These are phyloP conservation scores for Proterorhinus semilunaris DNA, from an alignment of 2,113 vertebrate genomes.

Conservation along the genomic window DNA sequence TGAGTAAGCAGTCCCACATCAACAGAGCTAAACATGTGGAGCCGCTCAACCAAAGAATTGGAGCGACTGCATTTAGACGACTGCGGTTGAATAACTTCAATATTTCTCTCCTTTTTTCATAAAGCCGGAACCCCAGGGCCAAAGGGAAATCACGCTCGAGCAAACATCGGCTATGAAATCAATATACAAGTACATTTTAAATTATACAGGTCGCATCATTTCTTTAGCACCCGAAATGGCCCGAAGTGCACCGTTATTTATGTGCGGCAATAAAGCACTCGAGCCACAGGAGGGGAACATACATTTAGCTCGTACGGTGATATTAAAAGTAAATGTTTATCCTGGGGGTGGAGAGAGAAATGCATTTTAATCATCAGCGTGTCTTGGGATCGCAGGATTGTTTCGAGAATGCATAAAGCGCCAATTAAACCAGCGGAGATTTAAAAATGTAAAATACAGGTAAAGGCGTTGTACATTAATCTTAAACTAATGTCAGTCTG, in stretches of 20 bases:
- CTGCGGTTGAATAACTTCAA: slow-evolving; percentile 33
- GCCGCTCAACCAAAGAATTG: slow-evolving; percentile 18
- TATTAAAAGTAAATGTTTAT: neutral
- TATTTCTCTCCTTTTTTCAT: slow-evolving; percentile 25
- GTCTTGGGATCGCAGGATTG: neutral
- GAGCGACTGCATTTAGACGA: slow-evolving; percentile 29
- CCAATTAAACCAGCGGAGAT: neutral
- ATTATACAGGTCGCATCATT: slow-evolving; percentile 48
- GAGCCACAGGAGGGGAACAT: neutral
- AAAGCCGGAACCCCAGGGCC: slow-evolving; percentile 14
- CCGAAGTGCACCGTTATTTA: slow-evolving; percentile 28
- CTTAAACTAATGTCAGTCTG: too few relatives aligned
- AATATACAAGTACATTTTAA: slow-evolving; percentile 51
- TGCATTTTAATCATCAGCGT: neutral
- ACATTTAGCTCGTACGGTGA: slow-evolving; percentile 7
- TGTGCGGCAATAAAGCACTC: slow-evolving; percentile 26
- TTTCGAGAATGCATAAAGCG: neutral
- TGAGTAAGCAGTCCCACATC: slow-evolving; percentile 11
- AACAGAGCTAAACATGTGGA: slow-evolving; percentile 22
- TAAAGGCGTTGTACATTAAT: too few relatives aligned
- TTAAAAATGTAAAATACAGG: too few relatives aligned
- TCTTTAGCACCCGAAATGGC: slow-evolving; percentile 45
- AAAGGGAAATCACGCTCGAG: slow-evolving; percentile 46
- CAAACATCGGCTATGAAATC: slow-evolving; percentile 31
- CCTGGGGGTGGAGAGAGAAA: neutral